These are phyloP conservation scores for Drosophila punjabiensis DNA, from an alignment of 1,140 invertebrate species.

Conservation along the genomic window DNA sequence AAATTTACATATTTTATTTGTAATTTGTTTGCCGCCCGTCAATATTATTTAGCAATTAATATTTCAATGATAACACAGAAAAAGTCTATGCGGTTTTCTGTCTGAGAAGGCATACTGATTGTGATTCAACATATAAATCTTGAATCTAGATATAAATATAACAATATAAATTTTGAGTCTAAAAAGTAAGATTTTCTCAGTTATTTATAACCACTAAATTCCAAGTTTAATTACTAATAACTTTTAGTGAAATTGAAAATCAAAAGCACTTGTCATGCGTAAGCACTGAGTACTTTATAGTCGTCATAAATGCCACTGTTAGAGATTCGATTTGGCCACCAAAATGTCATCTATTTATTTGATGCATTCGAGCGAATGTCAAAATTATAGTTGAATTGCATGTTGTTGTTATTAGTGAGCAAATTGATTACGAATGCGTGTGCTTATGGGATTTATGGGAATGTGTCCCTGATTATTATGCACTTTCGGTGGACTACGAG, in stretches of 20 bases:
- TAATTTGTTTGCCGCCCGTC: constrained; percentile 65
- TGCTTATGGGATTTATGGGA: constrained; percentile 44
- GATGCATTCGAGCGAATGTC: constrained; percentile 10
- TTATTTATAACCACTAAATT: background rate
- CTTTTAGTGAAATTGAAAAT: background rate
- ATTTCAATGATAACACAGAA: constrained; percentile 54
- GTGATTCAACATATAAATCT: background rate
- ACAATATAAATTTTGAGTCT: background rate
- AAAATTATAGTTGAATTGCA: constrained; percentile 38
- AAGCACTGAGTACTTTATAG: constrained; percentile 4
- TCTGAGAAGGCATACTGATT: background rate
- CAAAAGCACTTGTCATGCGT: background rate
- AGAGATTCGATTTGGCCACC: constrained; percentile 1
- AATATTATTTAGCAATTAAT: constrained; percentile 82
- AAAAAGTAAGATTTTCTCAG: background rate
- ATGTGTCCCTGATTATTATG: constrained; percentile 32
- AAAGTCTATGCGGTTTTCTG: background rate
- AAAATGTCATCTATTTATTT: constrained; percentile 18
- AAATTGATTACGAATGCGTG: constrained; percentile 49
- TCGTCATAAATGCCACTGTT: background rate
- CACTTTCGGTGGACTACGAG: constrained; percentile 15
- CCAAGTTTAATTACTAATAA: constrained; percentile 9
- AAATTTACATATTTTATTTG: constrained; percentile 67
- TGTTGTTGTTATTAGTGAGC: constrained; percentile 39
- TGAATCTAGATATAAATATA: background rate